phyloP scores from a whole-genome alignment of 2,888 invertebrate species.

The Polietes domitor region DNA sequence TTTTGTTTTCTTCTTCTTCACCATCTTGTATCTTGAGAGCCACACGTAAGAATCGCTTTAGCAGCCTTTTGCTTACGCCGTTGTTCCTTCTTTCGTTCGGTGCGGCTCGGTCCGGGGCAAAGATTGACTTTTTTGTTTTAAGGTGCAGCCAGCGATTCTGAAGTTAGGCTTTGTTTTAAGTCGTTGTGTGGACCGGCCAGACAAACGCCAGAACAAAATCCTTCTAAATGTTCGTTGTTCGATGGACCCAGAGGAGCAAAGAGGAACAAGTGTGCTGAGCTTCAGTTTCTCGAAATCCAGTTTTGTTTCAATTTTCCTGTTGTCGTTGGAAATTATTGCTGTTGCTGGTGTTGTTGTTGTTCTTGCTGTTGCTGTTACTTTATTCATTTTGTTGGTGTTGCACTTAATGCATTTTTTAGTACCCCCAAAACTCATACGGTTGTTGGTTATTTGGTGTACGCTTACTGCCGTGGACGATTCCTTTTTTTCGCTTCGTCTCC shows the following conservation, averaged over 20 bases:
- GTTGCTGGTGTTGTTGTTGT: constrained; percentile 58
- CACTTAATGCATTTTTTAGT: constrained; percentile 79
- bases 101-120: neutral
- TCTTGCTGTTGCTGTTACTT: constrained; percentile 47
- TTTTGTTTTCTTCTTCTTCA: constrained; percentile 34
- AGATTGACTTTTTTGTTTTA: constrained; percentile 49
- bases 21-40: constrained; percentile 45
- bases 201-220: constrained; percentile 1
- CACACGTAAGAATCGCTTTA: constrained; percentile 55
- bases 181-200: no score
- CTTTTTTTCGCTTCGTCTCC: neutral
- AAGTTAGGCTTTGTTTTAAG: neutral
- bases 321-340: neutral
- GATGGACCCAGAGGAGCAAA: neutral
- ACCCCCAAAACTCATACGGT: constrained; percentile 68
- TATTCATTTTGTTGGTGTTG: constrained; percentile 71
- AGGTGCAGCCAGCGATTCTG: constrained; percentile 54
- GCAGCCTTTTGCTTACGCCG: constrained; percentile 32
- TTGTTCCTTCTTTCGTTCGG: constrained; percentile 16
- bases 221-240: constrained; percentile 29
- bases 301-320: constrained; percentile 67
- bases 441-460: neutral
- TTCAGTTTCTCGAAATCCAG: constrained; percentile 63
- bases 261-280: neutral
- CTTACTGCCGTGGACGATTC: neutral